Base-by-base conservation (phyloP, 1,140 invertebrate genomes). In the Phymastichus coffea region DNA sequence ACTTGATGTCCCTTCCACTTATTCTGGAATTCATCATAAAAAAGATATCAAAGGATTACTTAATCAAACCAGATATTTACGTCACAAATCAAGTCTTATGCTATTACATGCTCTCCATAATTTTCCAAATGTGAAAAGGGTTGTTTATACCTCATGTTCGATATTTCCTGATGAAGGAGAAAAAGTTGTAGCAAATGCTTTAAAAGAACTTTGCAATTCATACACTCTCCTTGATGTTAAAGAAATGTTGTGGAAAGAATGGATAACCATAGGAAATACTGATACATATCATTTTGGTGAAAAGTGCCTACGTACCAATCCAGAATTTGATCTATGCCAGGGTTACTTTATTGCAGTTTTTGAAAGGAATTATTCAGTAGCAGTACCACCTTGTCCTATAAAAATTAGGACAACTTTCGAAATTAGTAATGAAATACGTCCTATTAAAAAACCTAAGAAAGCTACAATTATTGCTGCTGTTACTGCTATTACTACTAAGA, bases 81-180 rank as follows among this genome's bases (percentile, higher is more conserved):
- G n/a, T n/a, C n/a, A n/a, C n/a, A n/a, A n/a, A n/a, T n/a, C n/a
- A n/a, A n/a, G n/a, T n/a, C n/a, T n/a, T n/a, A n/a, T n/a, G n/a
- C n/a, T n/a, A n/a, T 85, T 87, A 61, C 90, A 94, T 74, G 95
- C 95, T 1, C 84, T 98, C 64, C 85, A 82, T 15, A 79, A 82
- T 4, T 97, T 97, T 76, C 91, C 93, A 2, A 86, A 86, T 56
- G 92, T 88, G 0, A 90, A 94, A 72, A 81, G 87, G 59, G 86
- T 98, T 41, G 88, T 97, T 6, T 99, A 99, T 74, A 98, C 95
- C 15, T 98, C 96, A 0, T 99, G 96, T 74, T 99, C 96, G 0
- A 71, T 95, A 22, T 84, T 90, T 75, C 81, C 86, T 6, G 87
- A 94, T 81, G 97, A 99, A 81, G 98, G 99, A 74, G 97, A 99